A percentile compares a stretch with the other conserved stretches of the same genome.
Conservation (phyloP, 2,888 invertebrate genomes). For the Papilio gigon region DNA sequence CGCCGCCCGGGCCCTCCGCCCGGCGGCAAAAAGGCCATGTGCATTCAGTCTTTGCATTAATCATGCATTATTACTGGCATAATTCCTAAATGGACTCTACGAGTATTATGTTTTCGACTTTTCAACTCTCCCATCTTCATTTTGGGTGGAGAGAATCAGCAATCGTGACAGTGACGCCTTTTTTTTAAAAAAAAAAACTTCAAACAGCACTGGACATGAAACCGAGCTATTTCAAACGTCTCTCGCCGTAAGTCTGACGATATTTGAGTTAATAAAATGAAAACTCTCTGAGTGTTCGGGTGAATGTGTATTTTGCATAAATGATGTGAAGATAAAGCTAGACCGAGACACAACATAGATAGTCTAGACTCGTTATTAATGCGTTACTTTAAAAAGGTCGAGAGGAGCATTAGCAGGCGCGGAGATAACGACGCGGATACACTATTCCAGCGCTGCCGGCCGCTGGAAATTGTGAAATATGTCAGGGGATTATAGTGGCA, state of each 20-base stretch:
- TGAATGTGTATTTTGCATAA: constrained; percentile 46
- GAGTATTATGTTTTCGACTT: constrained; percentile 10
- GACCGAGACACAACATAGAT: constrained; percentile 45
- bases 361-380: constrained; percentile 61
- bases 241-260: not conserved
- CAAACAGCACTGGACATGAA: too few species aligned
- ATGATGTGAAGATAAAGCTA: constrained; percentile 43
- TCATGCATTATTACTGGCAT: constrained; percentile 46
- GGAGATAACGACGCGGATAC: constrained; percentile 46
- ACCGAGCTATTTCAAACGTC: not conserved
- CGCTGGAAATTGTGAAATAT: constrained; percentile 73
- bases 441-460: constrained; percentile 48
- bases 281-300: not conserved
- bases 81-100: constrained; percentile 43
- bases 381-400: constrained; percentile 53
- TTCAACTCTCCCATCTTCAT: not conserved
- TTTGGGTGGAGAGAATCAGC: not conserved
- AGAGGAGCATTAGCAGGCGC: constrained; percentile 44
- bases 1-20: constrained; percentile 3
- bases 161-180: too few species aligned
- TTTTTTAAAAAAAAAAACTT: too few species aligned
- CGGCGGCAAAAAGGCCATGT: constrained; percentile 44
- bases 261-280: not conserved
- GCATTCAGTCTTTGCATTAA: constrained; percentile 27
- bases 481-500: constrained; percentile 67